Evolutionary conservation across 2,113 vertebrate species (phyloP).

Genomic region (Lophura nycthemera): DNA sequence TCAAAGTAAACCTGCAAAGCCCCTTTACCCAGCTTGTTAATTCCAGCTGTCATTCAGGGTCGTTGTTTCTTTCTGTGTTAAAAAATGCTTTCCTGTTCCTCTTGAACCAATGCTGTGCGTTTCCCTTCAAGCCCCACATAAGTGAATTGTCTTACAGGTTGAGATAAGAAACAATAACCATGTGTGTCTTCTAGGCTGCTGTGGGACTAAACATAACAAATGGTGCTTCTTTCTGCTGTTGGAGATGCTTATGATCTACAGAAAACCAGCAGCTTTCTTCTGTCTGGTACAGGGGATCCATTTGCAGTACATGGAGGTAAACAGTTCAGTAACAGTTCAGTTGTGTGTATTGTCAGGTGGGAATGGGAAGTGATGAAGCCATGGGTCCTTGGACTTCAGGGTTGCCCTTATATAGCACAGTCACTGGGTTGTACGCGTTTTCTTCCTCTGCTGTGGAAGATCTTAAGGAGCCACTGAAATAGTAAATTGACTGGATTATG

Average conservation of each 20-base stretch:
- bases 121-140: background rate
- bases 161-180: background rate
- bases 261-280: background rate
- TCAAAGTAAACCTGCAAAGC: background rate
- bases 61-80: fast-evolving
- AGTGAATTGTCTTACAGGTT: background rate
- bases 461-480: background rate
- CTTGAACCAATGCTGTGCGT: fast-evolving
- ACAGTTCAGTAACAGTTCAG: background rate
- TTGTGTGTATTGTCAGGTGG: background rate
- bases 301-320: fast-evolving
- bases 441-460: background rate
- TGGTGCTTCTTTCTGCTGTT: background rate
- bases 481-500: constrained; percentile 26
- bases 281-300: background rate
- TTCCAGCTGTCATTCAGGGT: background rate
- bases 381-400: background rate
- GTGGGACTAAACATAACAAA: background rate
- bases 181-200: background rate
- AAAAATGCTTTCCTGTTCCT: background rate
- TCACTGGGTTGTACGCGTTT: background rate
- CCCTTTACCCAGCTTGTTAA: background rate
- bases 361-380: background rate
- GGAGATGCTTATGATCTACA: background rate
- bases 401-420: background rate